phyloP scores from a whole-genome alignment of 2,113 vertebrate species.

The Talpa occidentalis region DNA sequence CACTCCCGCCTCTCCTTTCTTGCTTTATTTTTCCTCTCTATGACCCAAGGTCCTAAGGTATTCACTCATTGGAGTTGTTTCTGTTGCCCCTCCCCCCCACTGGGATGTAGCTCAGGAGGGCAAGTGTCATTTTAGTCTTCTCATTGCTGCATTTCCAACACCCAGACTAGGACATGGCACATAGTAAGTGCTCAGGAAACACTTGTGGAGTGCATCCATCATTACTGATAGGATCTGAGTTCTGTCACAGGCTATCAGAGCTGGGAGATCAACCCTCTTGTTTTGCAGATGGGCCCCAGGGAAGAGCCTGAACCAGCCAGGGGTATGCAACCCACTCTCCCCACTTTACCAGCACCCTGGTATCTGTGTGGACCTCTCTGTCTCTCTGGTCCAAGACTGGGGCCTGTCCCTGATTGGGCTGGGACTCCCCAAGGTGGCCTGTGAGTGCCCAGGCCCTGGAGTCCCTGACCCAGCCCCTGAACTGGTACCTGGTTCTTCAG shows the following conservation, averaged over 20 bases:
- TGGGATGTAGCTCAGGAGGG: background rate
- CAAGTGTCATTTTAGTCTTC: background rate
- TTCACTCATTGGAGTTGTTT: background rate
- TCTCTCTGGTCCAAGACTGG: background rate
- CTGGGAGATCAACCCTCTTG: too few species aligned
- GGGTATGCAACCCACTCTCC: background rate
- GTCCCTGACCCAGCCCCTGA: background rate
- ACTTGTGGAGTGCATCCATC: background rate
- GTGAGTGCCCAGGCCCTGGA: background rate
- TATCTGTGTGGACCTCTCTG: background rate
- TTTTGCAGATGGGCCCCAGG: background rate
- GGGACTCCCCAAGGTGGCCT: background rate
- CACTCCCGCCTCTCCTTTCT: background rate
- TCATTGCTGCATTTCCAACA: background rate
- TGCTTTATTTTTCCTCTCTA: background rate
- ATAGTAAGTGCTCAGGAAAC: background rate
- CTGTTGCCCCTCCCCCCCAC: background rate
- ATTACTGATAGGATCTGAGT: background rate
- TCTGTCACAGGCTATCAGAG: background rate
- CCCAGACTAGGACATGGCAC: background rate
- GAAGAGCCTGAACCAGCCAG: background rate
- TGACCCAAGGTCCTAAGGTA: background rate
- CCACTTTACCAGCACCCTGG: background rate
- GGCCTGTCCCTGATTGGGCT: background rate
- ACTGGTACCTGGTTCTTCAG: constrained; percentile 93